Conservation (phyloP, 2,888 invertebrate species). For the Spodoptera littoralis region DNA sequence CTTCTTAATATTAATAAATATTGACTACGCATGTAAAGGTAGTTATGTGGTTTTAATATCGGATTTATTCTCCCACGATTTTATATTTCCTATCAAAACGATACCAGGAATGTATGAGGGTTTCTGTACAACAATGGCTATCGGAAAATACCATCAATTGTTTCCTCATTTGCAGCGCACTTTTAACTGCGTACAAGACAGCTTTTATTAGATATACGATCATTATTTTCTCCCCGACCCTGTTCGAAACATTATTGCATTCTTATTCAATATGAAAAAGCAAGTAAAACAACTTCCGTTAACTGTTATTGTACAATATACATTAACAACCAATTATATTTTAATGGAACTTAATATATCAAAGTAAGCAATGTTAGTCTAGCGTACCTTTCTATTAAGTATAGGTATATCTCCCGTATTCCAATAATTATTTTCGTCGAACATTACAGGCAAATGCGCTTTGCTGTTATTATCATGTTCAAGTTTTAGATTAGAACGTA, state of each 20-base stretch:
- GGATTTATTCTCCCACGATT: background rate
- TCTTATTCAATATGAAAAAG: background rate
- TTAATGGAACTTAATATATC: background rate
- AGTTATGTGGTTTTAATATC: background rate
- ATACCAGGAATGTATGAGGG: background rate
- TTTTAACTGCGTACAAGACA: no score
- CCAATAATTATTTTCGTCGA: conserved; percentile 61
- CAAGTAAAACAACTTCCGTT: no score
- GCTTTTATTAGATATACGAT: no score
- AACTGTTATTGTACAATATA: background rate
- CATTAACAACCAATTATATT: background rate
- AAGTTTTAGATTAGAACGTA: background rate
- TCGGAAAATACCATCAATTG: conserved; percentile 5
- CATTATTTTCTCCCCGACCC: no score
- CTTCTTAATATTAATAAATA: no score
- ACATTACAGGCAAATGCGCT: conserved; percentile 5
- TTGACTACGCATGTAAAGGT: no score
- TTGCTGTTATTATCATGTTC: background rate
- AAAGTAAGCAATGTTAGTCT: no score
- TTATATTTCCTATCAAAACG: background rate
- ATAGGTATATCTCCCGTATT: conserved; percentile 71
- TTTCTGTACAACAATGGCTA: background rate
- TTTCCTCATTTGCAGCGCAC: background rate
- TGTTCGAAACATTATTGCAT: background rate
- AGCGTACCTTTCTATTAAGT: conserved; percentile 76